These are phyloP conservation scores for Upupa epops DNA, from an alignment of 2,113 vertebrate genomes.

Conservation along the genomic window DNA sequence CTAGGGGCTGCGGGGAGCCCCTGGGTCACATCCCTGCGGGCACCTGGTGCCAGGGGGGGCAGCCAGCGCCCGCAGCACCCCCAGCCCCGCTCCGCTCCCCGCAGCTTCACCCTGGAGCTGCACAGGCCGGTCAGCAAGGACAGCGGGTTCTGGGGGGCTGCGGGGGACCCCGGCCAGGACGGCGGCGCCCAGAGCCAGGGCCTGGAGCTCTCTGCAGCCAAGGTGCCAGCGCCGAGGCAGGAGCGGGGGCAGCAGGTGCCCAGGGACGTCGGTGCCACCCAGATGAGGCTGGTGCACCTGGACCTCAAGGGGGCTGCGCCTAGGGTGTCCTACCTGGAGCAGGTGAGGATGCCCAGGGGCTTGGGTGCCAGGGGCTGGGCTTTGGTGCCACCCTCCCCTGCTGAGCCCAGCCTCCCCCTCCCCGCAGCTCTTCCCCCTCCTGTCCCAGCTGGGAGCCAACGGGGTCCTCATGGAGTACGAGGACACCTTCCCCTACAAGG, in stretches of 20 bases:
- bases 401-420: neutral
- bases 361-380: neutral
- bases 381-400: rapidly evolving
- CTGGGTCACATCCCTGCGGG: rapidly evolving
- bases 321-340: conserved; percentile 76
- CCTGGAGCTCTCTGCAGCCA: neutral
- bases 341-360: conserved; percentile 59
- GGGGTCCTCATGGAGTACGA: conserved; percentile 82
- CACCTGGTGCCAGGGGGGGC: neutral
- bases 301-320: conserved; percentile 83
- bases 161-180: neutral
- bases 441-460: conserved; percentile 73
- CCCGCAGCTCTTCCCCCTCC: conserved; percentile 69
- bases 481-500: conserved; percentile 83
- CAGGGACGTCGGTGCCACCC: neutral
- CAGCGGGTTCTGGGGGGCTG: conserved; percentile 52
- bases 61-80: neutral
- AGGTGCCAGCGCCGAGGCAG: neutral
- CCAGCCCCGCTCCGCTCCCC: neutral
- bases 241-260: neutral
- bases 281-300: conserved; percentile 77
- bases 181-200: neutral
- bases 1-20: rapidly evolving
- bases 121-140: neutral
- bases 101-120: conserved; percentile 52